Percentiles rank a stretch among this genome's conserved stretches.
Conservation (phyloP, 2,888 invertebrate species). For the Acrobasis consociella region DNA sequence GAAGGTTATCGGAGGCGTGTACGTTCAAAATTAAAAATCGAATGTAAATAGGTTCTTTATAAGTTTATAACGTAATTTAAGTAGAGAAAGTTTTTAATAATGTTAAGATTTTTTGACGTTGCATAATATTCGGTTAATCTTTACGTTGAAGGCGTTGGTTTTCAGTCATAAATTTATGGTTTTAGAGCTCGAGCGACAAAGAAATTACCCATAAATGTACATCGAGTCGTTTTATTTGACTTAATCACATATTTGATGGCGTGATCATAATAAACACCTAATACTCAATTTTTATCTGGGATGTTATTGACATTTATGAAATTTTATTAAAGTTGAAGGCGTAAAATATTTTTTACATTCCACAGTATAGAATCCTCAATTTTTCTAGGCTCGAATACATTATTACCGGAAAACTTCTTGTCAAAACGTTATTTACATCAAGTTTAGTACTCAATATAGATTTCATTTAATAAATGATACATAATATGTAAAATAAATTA, state of each 20-base stretch:
- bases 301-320: background rate
- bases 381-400: no score
- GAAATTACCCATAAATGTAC: constrained; percentile 32
- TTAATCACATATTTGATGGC: constrained; percentile 31
- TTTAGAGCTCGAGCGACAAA: constrained; percentile 28
- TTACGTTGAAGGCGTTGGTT: constrained; percentile 18
- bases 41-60: constrained; percentile 29
- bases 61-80: constrained; percentile 24
- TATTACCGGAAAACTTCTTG: no score
- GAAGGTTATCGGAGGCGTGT: constrained; percentile 29
- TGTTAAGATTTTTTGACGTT: constrained; percentile 19
- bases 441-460: no score
- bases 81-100: constrained; percentile 30
- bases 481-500: no score
- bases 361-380: no score
- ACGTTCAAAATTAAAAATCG: constrained; percentile 28
- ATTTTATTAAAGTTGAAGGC: background rate
- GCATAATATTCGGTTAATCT: constrained; percentile 30
- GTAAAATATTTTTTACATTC: no score
- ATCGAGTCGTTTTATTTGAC: constrained; percentile 28
- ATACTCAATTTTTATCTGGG: constrained; percentile 32
- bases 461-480: no score
- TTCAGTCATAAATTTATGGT: constrained; percentile 27
- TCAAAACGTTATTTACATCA: no score
- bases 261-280: constrained; percentile 36